Percentiles rank a stretch among this genome's conserved stretches.
These are phyloP conservation scores for Agapornis canus DNA, from an alignment of 2,797 vertebrate species.

Conservation along the genomic window DNA sequence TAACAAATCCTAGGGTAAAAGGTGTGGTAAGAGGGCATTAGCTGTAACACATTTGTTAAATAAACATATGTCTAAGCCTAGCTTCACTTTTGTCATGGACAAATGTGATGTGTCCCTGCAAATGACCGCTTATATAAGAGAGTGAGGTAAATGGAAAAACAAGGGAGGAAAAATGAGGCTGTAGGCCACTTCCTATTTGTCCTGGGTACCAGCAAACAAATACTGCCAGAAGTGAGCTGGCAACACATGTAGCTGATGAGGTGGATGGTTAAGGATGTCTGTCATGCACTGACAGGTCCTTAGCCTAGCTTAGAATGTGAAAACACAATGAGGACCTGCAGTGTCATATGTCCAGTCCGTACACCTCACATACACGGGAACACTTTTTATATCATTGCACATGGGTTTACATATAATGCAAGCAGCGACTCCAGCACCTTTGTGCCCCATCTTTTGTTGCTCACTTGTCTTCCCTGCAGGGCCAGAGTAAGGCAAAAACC, in stretches of 20 bases:
- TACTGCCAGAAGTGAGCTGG: background rate
- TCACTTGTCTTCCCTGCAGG: background rate
- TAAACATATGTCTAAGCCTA: background rate
- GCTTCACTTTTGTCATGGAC: background rate
- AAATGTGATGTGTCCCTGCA: background rate
- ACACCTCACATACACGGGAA: accelerated
- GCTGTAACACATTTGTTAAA: background rate
- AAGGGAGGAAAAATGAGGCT: background rate
- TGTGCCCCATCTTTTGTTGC: accelerated
- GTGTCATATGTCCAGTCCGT: accelerated
- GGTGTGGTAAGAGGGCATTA: background rate
- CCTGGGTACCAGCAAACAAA: background rate
- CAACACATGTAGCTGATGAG: accelerated
- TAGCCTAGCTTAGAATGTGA: background rate
- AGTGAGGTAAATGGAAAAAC: background rate
- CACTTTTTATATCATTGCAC: too few species aligned
- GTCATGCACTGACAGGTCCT: accelerated
- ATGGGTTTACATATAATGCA: accelerated
- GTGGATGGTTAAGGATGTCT: accelerated
- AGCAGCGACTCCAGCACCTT: background rate
- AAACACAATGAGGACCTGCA: background rate
- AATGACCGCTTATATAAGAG: background rate
- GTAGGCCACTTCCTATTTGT: background rate
- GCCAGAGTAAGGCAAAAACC: background rate
- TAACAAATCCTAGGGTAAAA: background rate